Evolutionary conservation across 1,140 invertebrate genomes (phyloP).

Genomic region (Pantala flavescens): DNA sequence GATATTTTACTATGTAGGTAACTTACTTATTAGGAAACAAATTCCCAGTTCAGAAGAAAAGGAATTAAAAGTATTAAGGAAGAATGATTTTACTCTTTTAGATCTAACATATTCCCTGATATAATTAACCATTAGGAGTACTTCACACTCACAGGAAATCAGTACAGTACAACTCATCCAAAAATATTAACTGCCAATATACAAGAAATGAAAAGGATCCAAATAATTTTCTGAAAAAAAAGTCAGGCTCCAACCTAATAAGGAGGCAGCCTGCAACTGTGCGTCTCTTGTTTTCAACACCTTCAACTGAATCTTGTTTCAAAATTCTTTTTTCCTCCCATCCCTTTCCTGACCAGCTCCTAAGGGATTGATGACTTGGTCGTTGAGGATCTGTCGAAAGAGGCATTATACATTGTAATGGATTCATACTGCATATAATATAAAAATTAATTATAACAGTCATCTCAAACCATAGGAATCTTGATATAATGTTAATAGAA

Average conservation of each 20-base stretch:
- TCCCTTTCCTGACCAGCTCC: not conserved
- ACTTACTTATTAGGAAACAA: too few relatives aligned
- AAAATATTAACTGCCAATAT: not conserved
- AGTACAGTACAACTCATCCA: not conserved
- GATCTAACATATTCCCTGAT: not conserved
- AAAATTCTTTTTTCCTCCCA: slow-evolving; percentile 6
- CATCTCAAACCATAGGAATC: too few relatives aligned
- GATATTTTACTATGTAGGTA: too few relatives aligned
- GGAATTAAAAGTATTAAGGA: too few relatives aligned
- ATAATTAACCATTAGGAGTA: not conserved
- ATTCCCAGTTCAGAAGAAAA: too few relatives aligned
- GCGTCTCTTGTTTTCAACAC: not conserved
- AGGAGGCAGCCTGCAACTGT: not conserved
- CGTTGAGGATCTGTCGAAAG: not conserved
- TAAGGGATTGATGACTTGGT: slow-evolving; percentile 5
- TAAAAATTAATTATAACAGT: too few relatives aligned
- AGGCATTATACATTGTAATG: too few relatives aligned
- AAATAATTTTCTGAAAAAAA: not conserved
- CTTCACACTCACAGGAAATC: not conserved
- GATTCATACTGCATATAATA: too few relatives aligned
- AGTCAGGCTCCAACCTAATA: not conserved
- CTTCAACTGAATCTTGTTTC: not conserved
- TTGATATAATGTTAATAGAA: too few relatives aligned
- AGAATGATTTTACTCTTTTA: not conserved
- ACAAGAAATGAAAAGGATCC: not conserved